Percentiles rank a stretch among this genome's conserved stretches.
Evolutionary conservation across 37 sponge, comb jelly and placozoan species (phyloP).

Genomic region (Beroe forskalii): DNA sequence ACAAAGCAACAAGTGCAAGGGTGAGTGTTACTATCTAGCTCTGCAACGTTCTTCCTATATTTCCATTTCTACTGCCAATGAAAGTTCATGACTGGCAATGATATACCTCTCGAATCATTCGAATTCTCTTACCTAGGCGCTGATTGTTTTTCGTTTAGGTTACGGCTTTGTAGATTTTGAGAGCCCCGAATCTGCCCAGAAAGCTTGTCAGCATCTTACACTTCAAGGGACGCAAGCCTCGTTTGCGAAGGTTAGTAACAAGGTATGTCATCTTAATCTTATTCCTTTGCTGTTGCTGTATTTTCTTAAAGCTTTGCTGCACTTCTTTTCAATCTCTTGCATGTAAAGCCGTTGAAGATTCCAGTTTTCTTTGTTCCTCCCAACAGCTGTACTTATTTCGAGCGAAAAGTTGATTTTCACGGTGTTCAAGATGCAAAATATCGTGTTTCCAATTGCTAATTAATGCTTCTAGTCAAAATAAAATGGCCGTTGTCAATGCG

Average conservation of each 20-base stretch:
- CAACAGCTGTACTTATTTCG: no score
- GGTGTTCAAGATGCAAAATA: no score
- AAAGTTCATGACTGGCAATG: no score
- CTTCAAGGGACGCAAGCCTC: slow-evolving; percentile 75
- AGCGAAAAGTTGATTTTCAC: no score
- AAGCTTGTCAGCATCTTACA: slow-evolving; percentile 74
- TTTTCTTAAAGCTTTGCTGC: not conserved
- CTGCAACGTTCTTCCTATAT: not conserved
- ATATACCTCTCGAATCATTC: no score
- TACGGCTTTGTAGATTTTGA: slow-evolving; percentile 99
- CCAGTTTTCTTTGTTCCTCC: not conserved
- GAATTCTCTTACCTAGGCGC: not conserved
- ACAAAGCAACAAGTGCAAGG: slow-evolving; percentile 86
- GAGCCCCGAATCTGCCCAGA: slow-evolving; percentile 77
- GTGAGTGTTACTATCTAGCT: slow-evolving; percentile 69
- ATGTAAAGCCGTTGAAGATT: not conserved
- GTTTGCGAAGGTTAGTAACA: slow-evolving; percentile 81
- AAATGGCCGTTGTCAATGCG: slow-evolving; percentile 48
- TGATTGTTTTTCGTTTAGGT: slow-evolving; percentile 66
- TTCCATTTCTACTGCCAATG: no score
- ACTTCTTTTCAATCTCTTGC: no score
- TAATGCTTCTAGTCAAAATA: not conserved
- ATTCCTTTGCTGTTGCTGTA: not conserved
- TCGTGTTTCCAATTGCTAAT: no score
- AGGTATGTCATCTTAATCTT: slow-evolving; percentile 40